phyloP scores from a whole-genome alignment of 2,797 vertebrate species.

The Silurus aristotelis region DNA sequence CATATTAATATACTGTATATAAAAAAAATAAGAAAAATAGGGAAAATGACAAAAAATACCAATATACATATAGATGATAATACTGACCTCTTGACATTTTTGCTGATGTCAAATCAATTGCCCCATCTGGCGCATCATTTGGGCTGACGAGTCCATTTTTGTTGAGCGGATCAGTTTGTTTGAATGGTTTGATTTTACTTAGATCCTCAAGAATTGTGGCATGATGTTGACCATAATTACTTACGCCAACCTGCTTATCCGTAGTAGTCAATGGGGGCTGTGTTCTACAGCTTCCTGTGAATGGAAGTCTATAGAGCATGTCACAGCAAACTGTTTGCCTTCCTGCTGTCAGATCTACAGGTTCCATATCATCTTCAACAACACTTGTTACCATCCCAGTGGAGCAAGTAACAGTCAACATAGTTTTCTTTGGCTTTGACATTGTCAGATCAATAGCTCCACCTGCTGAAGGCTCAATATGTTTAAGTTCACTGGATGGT shows the following conservation, averaged over 20 bases:
- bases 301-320: slow-evolving; percentile 94
- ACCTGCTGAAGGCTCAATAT: slow-evolving; percentile 70
- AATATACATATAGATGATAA: slow-evolving; percentile 72
- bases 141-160: slow-evolving; percentile 88
- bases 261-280: slow-evolving; percentile 84
- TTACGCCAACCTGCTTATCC: slow-evolving; percentile 86
- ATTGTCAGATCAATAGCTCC: slow-evolving; percentile 93
- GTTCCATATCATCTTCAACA: slow-evolving; percentile 91
- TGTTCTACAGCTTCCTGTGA: slow-evolving; percentile 90
- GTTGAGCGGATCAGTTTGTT: slow-evolving; percentile 84
- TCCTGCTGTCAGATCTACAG: slow-evolving; percentile 93
- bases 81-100: slow-evolving; percentile 93
- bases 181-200: slow-evolving; percentile 87
- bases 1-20: slow-evolving; percentile 42
- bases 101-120: slow-evolving; percentile 94
- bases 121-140: slow-evolving; percentile 81
- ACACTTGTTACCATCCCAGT: slow-evolving; percentile 85
- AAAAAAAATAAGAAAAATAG: slow-evolving; percentile 43
- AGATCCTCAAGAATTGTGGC: slow-evolving; percentile 81
- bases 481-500: slow-evolving; percentile 75
- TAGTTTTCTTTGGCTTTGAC: slow-evolving; percentile 85
- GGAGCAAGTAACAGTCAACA: slow-evolving; percentile 84
- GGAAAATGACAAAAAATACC: slow-evolving; percentile 52
- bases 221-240: slow-evolving; percentile 85
- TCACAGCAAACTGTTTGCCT: slow-evolving; percentile 94